Evolutionary conservation across 1,140 invertebrate species (phyloP), one percentile per base, ranked within the genome.

Genomic region (Gryon sp.): DNA sequence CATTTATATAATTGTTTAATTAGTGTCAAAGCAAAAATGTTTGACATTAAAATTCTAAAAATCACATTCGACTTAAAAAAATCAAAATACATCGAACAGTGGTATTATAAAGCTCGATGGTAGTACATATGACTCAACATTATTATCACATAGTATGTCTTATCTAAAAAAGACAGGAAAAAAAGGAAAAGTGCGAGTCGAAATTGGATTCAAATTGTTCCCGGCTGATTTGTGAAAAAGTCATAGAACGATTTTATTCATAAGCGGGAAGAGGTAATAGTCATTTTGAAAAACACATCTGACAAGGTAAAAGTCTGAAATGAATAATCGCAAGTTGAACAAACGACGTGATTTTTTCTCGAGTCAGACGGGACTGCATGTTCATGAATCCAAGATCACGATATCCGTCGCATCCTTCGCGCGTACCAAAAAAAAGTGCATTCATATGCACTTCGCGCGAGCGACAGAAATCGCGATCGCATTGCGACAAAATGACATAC

Each of bases 401-500:
- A 78, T 73, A 72, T 78, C 68, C 36, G 36, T 32, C 60, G 59
- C 45, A 53, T 66, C 60, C n/a, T 53, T 43, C 50, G 57, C 46
- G 53, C 53, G 26, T n/a, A n/a, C n/a, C n/a, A n/a, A 28, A 55
- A 68, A 77, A 63, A 72, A 68, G 53, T 28, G 68, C 76, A 78
- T 73, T 78, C 76, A 73, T 78, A 78, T 78, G 76, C 68, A 72
- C 68, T 77, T 77, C 40, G 75, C 66, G 53, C 62, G 60, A 36
- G 55, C 45, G 62, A 16, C 68, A 63, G 68, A 78, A 72, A 78
- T 68, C 75, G 75, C 75, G 75, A 72, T 77, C 62, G 75, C 68
- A 73, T 78, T 78, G 75, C 68, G 59, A 78, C 75, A 78, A 78
- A 78, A 78, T 78, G 75, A 78, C 75, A 73, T 78, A 78, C 75